A percentile compares a stretch with the other conserved stretches of the same genome.
These are phyloP conservation scores for Ophion slaviceki DNA, from an alignment of 2,888 invertebrate species.

Conservation along the genomic window DNA sequence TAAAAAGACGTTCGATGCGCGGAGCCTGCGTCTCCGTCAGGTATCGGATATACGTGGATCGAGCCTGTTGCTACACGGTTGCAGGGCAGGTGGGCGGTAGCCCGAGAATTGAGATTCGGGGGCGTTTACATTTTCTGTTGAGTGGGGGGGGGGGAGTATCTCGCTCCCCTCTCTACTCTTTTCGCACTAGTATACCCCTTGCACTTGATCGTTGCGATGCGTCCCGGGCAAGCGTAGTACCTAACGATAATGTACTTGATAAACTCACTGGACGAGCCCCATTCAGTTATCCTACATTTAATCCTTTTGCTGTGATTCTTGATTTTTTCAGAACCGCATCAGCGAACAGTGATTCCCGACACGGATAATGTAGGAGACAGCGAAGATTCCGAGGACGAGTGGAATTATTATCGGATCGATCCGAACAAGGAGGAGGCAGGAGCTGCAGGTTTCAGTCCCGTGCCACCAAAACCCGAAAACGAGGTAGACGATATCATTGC, in stretches of 20 bases:
- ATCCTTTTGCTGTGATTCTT: slow-evolving; percentile 24
- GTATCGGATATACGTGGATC: slow-evolving; percentile 54
- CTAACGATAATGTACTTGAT: not conserved
- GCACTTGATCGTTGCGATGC: slow-evolving; percentile 58
- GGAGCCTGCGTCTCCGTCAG: slow-evolving; percentile 54
- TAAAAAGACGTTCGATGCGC: slow-evolving; percentile 45
- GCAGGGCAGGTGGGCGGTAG: slow-evolving; percentile 79
- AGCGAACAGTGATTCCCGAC: slow-evolving; percentile 80
- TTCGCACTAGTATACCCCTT: slow-evolving; percentile 42
- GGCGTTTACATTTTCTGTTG: slow-evolving; percentile 64
- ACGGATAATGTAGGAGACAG: slow-evolving; percentile 91
- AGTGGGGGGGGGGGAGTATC: slow-evolving; percentile 42
- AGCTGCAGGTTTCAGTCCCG: slow-evolving; percentile 64
- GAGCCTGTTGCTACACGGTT: slow-evolving; percentile 76
- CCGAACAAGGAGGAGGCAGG: slow-evolving; percentile 86
- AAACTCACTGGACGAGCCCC: too few relatives aligned
- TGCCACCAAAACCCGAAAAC: slow-evolving; percentile 82
- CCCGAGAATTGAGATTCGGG: slow-evolving; percentile 73
- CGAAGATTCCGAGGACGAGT: slow-evolving; percentile 94
- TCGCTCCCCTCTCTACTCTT: slow-evolving; percentile 27
- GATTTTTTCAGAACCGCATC: slow-evolving; percentile 76
- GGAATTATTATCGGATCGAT: slow-evolving; percentile 92
- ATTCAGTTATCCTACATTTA: not conserved
- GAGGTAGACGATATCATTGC: slow-evolving; percentile 83
- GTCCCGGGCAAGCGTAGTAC: not conserved